Evolutionary conservation across 2,888 invertebrate species (phyloP).

Genomic region (Acrobasis repandana): DNA sequence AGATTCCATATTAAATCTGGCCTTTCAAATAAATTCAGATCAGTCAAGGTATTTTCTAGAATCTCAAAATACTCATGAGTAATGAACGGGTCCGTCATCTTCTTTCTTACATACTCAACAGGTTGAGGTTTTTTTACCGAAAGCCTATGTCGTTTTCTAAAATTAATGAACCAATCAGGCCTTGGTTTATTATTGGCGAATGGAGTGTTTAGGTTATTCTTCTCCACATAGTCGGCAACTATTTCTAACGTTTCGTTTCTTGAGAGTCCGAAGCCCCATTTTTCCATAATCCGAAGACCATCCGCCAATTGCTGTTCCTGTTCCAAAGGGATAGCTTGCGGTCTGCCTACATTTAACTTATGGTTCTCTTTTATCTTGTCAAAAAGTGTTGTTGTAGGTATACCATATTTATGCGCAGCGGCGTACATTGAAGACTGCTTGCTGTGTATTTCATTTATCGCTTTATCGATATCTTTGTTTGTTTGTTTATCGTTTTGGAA

Average conservation of each 20-base stretch:
- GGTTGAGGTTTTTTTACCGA: slow-evolving; percentile 49
- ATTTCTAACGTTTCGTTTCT: slow-evolving; percentile 41
- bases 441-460: too few relatives aligned
- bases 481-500: too few relatives aligned
- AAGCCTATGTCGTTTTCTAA: slow-evolving; percentile 41
- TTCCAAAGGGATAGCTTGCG: too few relatives aligned
- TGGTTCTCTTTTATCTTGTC: too few relatives aligned
- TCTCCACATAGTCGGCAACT: slow-evolving; percentile 38
- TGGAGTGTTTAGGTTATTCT: slow-evolving; percentile 38
- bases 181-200: slow-evolving; percentile 44
- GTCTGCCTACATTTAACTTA: too few relatives aligned
- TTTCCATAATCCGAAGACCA: neutral
- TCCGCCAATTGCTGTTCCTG: neutral
- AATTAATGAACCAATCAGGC: slow-evolving; percentile 42
- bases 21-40: slow-evolving; percentile 30
- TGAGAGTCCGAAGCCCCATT: slow-evolving; percentile 40
- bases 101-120: neutral
- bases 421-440: too few relatives aligned
- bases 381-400: too few relatives aligned
- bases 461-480: too few relatives aligned
- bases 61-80: slow-evolving; percentile 35
- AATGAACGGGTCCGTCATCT: slow-evolving; percentile 29
- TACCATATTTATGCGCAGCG: too few relatives aligned
- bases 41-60: slow-evolving; percentile 30
- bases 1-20: slow-evolving; percentile 36